Evolutionary conservation across 2,797 vertebrate species (phyloP).

Genomic region (Toxotes lorentzi): DNA sequence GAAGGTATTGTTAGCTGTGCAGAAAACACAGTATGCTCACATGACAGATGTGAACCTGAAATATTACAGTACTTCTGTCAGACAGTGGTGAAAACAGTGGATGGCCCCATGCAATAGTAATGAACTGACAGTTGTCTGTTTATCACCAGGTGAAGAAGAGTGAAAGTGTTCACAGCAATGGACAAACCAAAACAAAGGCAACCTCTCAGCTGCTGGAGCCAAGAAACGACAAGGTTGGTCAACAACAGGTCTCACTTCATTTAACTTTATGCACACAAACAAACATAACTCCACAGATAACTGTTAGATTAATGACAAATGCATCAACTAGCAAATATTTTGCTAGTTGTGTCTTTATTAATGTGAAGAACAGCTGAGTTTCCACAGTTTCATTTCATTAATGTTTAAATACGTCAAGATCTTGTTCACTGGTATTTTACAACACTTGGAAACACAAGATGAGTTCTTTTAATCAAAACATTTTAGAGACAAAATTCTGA

Average conservation of each 20-base stretch:
- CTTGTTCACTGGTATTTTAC: no score
- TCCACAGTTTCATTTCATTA: background rate
- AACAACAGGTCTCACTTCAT: background rate
- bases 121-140: background rate
- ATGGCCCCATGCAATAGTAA: background rate
- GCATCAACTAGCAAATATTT: background rate
- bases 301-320: no score
- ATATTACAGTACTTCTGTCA: background rate
- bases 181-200: constrained; percentile 69
- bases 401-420: no score
- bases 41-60: background rate
- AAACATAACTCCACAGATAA: no score
- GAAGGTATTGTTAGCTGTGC: constrained; percentile 74
- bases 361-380: background rate
- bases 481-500: background rate
- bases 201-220: constrained; percentile 65
- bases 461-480: background rate
- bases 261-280: background rate
- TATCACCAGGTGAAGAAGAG: constrained; percentile 78
- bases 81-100: no score
- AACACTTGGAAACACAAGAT: no score
- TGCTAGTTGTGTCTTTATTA: background rate
- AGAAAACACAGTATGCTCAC: background rate
- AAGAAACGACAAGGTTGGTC: constrained; percentile 79
- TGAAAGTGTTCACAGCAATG: constrained; percentile 80